Evolutionary conservation across 2,888 invertebrate species (phyloP).

Genomic region (Oligia strigilis): DNA sequence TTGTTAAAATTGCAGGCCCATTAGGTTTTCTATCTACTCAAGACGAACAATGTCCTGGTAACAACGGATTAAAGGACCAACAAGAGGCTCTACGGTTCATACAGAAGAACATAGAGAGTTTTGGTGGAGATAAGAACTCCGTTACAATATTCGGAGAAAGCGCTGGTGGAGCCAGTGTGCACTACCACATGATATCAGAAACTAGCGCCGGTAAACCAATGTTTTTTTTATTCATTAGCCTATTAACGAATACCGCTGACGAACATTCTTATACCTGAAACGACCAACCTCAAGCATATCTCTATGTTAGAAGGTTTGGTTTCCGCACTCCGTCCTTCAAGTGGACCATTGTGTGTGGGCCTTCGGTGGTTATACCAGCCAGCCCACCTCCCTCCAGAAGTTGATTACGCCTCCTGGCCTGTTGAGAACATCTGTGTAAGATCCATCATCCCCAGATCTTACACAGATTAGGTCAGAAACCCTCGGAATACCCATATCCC

Average conservation of each 20-base stretch:
- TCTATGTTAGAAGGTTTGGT: background rate
- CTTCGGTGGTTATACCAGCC: background rate
- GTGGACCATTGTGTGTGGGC: background rate
- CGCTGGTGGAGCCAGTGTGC: slow-evolving; percentile 93
- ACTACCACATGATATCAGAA: slow-evolving; percentile 93
- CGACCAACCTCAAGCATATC: background rate
- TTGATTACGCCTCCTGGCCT: background rate
- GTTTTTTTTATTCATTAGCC: background rate
- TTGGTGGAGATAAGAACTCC: slow-evolving; percentile 91
- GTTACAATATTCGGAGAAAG: slow-evolving; percentile 93
- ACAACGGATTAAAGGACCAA: slow-evolving; percentile 93
- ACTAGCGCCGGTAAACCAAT: slow-evolving; percentile 85
- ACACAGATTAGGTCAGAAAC: too few species aligned
- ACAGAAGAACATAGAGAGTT: slow-evolving; percentile 90
- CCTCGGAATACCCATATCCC: too few species aligned
- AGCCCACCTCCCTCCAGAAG: background rate
- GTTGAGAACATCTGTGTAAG: too few species aligned
- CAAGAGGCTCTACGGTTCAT: slow-evolving; percentile 91
- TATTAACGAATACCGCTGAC: background rate
- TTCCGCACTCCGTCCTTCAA: background rate
- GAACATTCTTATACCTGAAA: background rate
- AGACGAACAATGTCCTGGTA: slow-evolving; percentile 92
- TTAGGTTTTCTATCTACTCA: slow-evolving; percentile 92
- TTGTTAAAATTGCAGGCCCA: slow-evolving; percentile 84
- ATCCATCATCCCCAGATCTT: too few species aligned